Evolutionary conservation across 2,888 invertebrate genomes (phyloP), one percentile per base, ranked within the genome.

Genomic region (Drosophila parthenogenetica): DNA sequence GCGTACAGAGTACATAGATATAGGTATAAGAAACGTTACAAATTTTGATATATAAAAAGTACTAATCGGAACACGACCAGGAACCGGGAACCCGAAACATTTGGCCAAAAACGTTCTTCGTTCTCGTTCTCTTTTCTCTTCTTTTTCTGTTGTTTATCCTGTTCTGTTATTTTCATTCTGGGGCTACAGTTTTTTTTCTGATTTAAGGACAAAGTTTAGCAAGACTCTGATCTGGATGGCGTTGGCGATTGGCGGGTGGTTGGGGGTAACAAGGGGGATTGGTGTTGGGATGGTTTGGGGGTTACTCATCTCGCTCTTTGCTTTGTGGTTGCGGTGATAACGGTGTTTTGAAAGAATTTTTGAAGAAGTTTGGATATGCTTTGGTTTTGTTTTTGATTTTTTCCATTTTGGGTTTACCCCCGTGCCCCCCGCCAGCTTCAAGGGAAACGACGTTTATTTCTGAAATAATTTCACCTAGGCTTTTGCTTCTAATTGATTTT

Each of bases 291-390:
- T 13, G 35, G 3, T 3, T 35, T 35, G 11, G 13, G 8, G 2
- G 35, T 3, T 35, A 35, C 3, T 11, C 13, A 43, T 19, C 19
- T 42, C 13, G 22, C 10, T 17, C 5, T 54, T 49, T 10, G 13
- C 29, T 32, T 48, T 59, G 13, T 13, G 3, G 50, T 25, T 49
- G 53, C 17, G 43, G 17, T 35, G 35, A 35, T 35, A 35, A 3
- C 35, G 35, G 37, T 50, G 11, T 22, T 10, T 16, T 40, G 22
- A 37, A 46, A 58, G 22, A 39, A 68, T 77, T 79, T 67, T 67
- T 80, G 83, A 83, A 84, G 77, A 80, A 80, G 83, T 80, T 70
- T 63, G 84, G 78, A 81, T 81, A 81, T 83, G 84, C 78, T 87
- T 68, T 60, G 66, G 60, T 67, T 60, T 54, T 17, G 17, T 40